Evolutionary conservation across 2,797 vertebrate species (phyloP).

Genomic region (Catharus ustulatus): DNA sequence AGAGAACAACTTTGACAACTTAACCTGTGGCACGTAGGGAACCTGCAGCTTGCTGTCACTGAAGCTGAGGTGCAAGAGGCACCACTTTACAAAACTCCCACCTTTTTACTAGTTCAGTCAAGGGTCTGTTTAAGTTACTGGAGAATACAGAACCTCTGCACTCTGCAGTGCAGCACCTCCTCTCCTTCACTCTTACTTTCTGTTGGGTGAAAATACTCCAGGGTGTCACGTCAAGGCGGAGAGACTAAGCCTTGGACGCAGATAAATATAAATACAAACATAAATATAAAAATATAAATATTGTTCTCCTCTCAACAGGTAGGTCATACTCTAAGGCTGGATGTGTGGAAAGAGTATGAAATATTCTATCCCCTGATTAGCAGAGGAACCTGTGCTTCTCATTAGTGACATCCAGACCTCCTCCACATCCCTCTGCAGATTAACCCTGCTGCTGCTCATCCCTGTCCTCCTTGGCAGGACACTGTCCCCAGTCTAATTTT

Average conservation of each 20-base stretch:
- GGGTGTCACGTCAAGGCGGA: not conserved
- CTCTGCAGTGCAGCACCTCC: not conserved
- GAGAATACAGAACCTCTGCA: not conserved
- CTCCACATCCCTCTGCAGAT: not conserved
- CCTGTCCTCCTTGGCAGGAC: not conserved
- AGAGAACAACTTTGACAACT: constrained; percentile 21
- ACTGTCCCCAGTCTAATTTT: not conserved
- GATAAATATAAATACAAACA: not conserved
- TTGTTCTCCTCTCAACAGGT: not conserved
- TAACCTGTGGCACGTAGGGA: not conserved
- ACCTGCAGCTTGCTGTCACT: not conserved
- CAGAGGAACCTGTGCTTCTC: not conserved
- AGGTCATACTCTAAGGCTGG: not conserved
- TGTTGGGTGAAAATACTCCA: not conserved
- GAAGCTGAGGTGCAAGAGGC: not conserved
- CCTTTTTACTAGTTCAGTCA: not conserved
- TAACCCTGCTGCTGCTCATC: fast-evolving
- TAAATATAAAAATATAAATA: not conserved
- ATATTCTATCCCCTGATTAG: not conserved
- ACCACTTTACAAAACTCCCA: not conserved
- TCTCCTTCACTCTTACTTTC: not conserved
- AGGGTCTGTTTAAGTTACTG: not conserved
- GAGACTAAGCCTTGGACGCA: not conserved
- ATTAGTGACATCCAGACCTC: not conserved
- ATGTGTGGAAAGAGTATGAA: not conserved